Base-by-base conservation (phyloP, 2,113 vertebrate genomes). In the Cheirogaleus medius region DNA sequence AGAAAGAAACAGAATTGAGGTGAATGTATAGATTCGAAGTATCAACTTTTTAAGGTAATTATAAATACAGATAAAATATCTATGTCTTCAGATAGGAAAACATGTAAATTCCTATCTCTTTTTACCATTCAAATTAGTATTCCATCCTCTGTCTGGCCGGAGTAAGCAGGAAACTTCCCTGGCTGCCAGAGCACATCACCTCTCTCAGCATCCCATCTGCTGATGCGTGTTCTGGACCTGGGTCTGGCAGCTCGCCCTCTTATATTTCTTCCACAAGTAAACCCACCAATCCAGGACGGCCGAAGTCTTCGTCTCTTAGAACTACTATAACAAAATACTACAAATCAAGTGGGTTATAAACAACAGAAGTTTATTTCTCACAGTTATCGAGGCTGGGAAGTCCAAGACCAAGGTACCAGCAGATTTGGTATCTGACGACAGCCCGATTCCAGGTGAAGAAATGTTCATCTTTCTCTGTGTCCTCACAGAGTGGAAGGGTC, bases 151-250 rank as follows among this genome's bases (percentile, higher is more conserved):
- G 13, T 73, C 5, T 27, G 32, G 23, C 25, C 82, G 52, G 34
- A 23, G 34, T 10, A 37, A 63, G 13, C 47, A 47, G 66, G 10
- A 56, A 54, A 17, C 17, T 18, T 0, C 17, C 52, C 15, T 18
- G 52, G 52, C 17, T 17, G 52, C 6, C n/a, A 39, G 4, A 47
- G 32, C 9, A 8, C 52, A 15, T 39, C 6, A 3, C 34, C 9
- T 39, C 14, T 60, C 6, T 17, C 42, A 20, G 21, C 42, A 49
- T 37, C 17, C 32, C 7, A 4, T 52, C 49, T 9, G 47, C 18
- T 6, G 32, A 6, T 11, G 25, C 29, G 9, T 2, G 42, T 0
- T 32, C n/a, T 23, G 5, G 32, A 3, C 15, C 32, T n/a, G 32
- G 6, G 11, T 74, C 8, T 44, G 20, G 21, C 18, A 14, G 54